A percentile compares a stretch with the other conserved stretches of the same genome.
These are phyloP conservation scores for Scaptomyza hsui DNA, from an alignment of 1,140 invertebrate species.

Conservation along the genomic window DNA sequence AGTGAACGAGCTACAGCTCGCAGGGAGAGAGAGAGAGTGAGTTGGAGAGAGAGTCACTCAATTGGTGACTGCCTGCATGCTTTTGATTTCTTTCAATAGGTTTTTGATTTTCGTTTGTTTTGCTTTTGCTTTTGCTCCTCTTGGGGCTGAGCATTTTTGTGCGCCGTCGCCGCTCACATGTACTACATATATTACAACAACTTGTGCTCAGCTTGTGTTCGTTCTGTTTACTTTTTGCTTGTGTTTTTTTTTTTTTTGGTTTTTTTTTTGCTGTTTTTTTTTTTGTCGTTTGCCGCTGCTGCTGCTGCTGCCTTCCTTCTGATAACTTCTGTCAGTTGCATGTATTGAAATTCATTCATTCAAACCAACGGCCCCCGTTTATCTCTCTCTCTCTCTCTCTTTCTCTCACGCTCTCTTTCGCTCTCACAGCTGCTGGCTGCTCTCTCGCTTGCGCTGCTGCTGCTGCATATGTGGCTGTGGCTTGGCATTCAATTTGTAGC, in stretches of 20 bases:
- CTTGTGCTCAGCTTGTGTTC: constrained; percentile 33
- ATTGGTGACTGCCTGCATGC: constrained; percentile 48
- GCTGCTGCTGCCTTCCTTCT: constrained; percentile 41
- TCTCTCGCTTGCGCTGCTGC: constrained; percentile 36
- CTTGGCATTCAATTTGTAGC: constrained; percentile 55
- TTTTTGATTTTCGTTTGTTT: constrained; percentile 70
- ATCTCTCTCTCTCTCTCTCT: constrained; percentile 32
- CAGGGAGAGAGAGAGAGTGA: constrained; percentile 11
- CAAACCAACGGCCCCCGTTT: constrained; percentile 47
- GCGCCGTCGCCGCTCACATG: constrained; percentile 61
- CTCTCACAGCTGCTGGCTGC: constrained; percentile 15
- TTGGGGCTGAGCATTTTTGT: constrained; percentile 70
- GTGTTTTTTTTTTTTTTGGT: constrained; percentile 22
- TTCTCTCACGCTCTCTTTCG: constrained; percentile 33
- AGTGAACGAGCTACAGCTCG: neutral
- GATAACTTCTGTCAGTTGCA: constrained; percentile 76
- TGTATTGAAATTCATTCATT: constrained; percentile 83
- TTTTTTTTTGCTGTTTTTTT: constrained; percentile 8
- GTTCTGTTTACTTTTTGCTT: constrained; percentile 54
- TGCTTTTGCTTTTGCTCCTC: constrained; percentile 34
- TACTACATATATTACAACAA: constrained; percentile 33
- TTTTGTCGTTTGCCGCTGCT: constrained; percentile 18
- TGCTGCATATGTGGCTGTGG: constrained; percentile 43
- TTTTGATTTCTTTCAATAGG: constrained; percentile 78
- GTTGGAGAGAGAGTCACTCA: constrained; percentile 59